Evolutionary conservation across 2,797 vertebrate species (phyloP), one percentile per base, ranked within the genome.

Genomic region (Oreochromis grahami): DNA sequence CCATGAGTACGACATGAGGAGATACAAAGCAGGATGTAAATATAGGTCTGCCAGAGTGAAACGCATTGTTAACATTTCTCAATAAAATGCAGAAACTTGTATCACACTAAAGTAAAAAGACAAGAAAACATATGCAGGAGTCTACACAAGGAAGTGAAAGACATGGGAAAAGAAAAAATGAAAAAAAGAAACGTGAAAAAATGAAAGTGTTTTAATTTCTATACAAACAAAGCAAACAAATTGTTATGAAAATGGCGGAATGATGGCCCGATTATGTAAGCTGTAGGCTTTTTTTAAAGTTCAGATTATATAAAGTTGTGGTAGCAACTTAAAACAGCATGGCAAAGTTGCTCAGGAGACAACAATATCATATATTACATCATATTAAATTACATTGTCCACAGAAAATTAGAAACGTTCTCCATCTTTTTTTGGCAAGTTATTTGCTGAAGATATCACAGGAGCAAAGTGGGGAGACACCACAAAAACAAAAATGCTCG

Each of bases 241-340:
- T 14, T 41, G 7, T 60, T 60, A 36, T 34, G 17, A 34, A n/a
- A 60, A 0, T 0, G 56, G 29, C 1, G 0, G 29, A 60, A 34
- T 0, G 17, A 60, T 19, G 29, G 17, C 17, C 1, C 9, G 2
- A 60, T 34, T 58, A 32, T 56, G 12, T 14, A 26, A 55, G 0
- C 21, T 55, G 52, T 26, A 26, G 52, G 21, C 52, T 53, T 24
- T 50, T 50, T 53, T 13, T 7, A 6, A 34, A 9, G 1, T 58
- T 58, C 56, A 36, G 0, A 60, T 60, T 60, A 60, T 60, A 45
- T 43, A 72, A 72, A 48, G 24, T 13, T 72, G 24, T 32, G 9
- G 36, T 68, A 68, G n/a, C 13, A 24, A 1, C 36, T 41, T 65
- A 21, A 41, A 41, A 24, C 13, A 24, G 63, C 43, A 72, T 48